These are phyloP conservation scores for Larimichthys crocea DNA, from an alignment of 2,113 vertebrate species.

Conservation along the genomic window DNA sequence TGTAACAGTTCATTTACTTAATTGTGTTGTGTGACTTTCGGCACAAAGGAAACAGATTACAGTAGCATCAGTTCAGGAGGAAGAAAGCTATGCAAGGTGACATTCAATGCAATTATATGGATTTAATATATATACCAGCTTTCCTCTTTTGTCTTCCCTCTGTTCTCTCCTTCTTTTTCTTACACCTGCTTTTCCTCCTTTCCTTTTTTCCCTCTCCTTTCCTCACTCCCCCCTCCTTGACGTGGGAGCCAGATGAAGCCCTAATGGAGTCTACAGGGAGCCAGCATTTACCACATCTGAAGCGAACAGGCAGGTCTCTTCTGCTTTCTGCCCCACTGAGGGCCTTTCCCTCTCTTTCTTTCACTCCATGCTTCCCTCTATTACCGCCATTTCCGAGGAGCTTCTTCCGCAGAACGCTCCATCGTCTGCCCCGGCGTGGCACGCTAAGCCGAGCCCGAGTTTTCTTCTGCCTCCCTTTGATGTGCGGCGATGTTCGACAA, in stretches of 20 bases:
- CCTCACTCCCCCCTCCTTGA: constrained; percentile 40
- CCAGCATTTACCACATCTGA: constrained; percentile 82
- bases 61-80: neutral
- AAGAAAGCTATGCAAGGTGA: constrained; percentile 16
- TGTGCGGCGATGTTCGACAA: constrained; percentile 78
- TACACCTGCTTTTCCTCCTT: constrained; percentile 48
- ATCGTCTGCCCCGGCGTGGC: constrained; percentile 39
- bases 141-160: constrained; percentile 41
- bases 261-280: constrained; percentile 85
- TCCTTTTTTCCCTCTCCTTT: constrained; percentile 31
- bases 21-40: constrained; percentile 13
- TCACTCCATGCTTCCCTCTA: constrained; percentile 43
- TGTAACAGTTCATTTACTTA: constrained; percentile 6
- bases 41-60: constrained; percentile 18
- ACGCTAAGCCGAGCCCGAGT: constrained; percentile 29
- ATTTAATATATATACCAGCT: neutral
- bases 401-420: constrained; percentile 57
- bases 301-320: constrained; percentile 71
- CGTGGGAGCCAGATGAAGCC: constrained; percentile 69
- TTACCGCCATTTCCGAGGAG: constrained; percentile 63
- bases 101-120: constrained; percentile 7
- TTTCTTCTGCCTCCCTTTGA: constrained; percentile 73
- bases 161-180: constrained; percentile 5
- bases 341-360: constrained; percentile 34
- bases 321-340: constrained; percentile 70